Evolutionary conservation across 53 echinoderm and acorn worm genomes (phyloP).

Genomic region (Arbacia lixula): DNA sequence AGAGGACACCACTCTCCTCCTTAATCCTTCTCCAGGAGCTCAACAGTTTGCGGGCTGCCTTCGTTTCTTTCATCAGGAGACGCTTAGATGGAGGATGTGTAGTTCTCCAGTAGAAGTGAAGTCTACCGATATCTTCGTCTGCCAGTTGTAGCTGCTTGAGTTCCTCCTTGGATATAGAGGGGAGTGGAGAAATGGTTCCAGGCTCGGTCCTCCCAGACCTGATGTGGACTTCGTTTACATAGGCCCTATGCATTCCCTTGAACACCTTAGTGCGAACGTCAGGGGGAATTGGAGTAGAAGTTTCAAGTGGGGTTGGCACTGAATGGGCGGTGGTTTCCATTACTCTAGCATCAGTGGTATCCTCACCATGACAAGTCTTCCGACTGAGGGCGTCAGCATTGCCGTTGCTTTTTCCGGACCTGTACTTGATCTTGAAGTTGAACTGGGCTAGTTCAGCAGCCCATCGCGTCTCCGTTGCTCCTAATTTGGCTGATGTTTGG

Average conservation of each 20-base stretch:
- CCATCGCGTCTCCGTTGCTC: conserved; percentile 62
- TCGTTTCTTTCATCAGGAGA: too few relatives aligned
- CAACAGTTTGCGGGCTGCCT: conserved; percentile 13
- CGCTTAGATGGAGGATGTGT: conserved; percentile 22
- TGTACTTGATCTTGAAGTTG: conserved; percentile 37
- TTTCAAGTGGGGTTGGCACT: not conserved
- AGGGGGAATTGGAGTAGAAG: not conserved
- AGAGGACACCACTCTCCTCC: not conserved
- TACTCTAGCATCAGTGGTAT: not conserved
- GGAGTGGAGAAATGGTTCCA: too few relatives aligned
- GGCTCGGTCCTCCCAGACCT: too few relatives aligned
- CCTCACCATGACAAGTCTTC: conserved; percentile 35
- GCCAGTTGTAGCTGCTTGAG: conserved; percentile 14
- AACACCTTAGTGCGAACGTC: too few relatives aligned
- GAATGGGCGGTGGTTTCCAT: not conserved
- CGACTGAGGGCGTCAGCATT: conserved; percentile 64
- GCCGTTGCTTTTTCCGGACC: conserved; percentile 36
- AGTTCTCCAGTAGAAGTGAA: not conserved
- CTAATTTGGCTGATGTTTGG: conserved; percentile 50
- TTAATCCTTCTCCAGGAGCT: conserved; percentile 12
- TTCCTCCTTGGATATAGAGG: conserved; percentile 18
- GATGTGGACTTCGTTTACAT: not conserved
- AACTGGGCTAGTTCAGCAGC: conserved; percentile 63
- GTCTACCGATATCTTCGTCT: conserved; percentile 23
- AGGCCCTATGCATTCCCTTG: not conserved